A percentile compares a stretch with the other conserved stretches of the same genome.
These are phyloP conservation scores for Plecotus auritus DNA, from an alignment of 2,113 vertebrate genomes.

Conservation along the genomic window DNA sequence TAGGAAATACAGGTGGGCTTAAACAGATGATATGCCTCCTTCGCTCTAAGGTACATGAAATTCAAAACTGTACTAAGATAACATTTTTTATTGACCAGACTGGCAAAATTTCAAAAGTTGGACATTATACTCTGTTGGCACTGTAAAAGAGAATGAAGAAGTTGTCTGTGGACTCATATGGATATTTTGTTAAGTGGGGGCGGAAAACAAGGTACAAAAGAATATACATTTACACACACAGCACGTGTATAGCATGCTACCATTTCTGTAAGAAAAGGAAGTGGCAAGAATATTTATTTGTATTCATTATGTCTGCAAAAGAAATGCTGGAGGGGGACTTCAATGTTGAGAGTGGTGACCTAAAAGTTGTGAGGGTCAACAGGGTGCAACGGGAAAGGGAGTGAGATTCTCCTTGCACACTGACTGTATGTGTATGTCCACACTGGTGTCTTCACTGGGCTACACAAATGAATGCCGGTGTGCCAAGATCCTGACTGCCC, in stretches of 20 bases:
- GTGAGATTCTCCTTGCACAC: no score
- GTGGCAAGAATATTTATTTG: not conserved
- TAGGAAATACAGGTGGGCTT: not conserved
- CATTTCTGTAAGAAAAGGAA: not conserved
- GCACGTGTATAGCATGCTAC: not conserved
- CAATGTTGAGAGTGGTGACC: not conserved
- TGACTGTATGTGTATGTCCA: not conserved
- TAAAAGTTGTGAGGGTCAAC: not conserved
- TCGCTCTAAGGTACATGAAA: not conserved
- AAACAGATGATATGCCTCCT: not conserved
- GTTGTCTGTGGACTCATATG: not conserved
- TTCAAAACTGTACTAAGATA: slow-evolving; percentile 19
- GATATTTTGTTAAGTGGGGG: not conserved
- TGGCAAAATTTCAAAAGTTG: not conserved
- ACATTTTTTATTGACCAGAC: not conserved
- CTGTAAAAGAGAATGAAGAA: not conserved
- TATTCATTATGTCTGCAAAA: not conserved
- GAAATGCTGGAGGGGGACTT: not conserved
- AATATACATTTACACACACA: not conserved
- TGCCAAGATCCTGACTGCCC: not conserved
- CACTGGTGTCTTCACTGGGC: not conserved
- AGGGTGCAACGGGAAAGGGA: not conserved
- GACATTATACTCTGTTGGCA: not conserved
- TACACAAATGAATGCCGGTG: not conserved
- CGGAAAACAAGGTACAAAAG: not conserved